These are phyloP conservation scores for Platerodrilus igneus DNA, from an alignment of 2,888 invertebrate genomes.

Conservation along the genomic window DNA sequence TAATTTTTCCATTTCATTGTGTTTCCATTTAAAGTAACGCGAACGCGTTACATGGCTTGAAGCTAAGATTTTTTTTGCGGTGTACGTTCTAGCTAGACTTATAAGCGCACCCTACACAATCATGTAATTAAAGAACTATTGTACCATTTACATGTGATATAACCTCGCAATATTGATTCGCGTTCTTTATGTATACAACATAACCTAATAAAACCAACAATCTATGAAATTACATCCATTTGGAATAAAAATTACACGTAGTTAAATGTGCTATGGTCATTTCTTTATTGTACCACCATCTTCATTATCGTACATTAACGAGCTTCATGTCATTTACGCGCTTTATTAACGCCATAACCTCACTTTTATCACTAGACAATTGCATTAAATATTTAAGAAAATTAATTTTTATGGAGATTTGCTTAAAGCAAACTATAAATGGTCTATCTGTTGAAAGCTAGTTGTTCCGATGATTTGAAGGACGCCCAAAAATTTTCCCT, in stretches of 20 bases:
- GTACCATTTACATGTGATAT: too few relatives aligned
- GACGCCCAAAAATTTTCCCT: slow-evolving; percentile 37
- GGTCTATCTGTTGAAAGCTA: slow-evolving; percentile 29
- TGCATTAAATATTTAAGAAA: slow-evolving; percentile 3
- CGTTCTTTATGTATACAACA: too few relatives aligned
- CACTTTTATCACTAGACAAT: not conserved
- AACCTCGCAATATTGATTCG: too few relatives aligned
- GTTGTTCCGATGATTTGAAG: slow-evolving; percentile 38
- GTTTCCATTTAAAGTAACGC: too few relatives aligned
- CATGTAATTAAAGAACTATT: too few relatives aligned
- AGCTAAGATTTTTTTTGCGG: too few relatives aligned
- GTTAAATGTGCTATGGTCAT: slow-evolving; percentile 14
- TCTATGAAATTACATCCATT: slow-evolving; percentile 13
- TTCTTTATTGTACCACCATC: slow-evolving; percentile 9
- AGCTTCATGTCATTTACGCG: not conserved
- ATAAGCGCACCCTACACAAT: too few relatives aligned
- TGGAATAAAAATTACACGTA: slow-evolving; percentile 7
- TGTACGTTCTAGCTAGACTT: too few relatives aligned
- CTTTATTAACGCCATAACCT: not conserved
- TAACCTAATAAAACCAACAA: slow-evolving; percentile 7
- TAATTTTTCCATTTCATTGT: too few relatives aligned
- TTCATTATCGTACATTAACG: slow-evolving; percentile 5
- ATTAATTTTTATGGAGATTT: slow-evolving; percentile 8
- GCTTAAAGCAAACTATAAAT: slow-evolving; percentile 27
- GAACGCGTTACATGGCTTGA: too few relatives aligned